Conservation (phyloP, 2,113 vertebrate species). For the Marmota flaviventris region DNA sequence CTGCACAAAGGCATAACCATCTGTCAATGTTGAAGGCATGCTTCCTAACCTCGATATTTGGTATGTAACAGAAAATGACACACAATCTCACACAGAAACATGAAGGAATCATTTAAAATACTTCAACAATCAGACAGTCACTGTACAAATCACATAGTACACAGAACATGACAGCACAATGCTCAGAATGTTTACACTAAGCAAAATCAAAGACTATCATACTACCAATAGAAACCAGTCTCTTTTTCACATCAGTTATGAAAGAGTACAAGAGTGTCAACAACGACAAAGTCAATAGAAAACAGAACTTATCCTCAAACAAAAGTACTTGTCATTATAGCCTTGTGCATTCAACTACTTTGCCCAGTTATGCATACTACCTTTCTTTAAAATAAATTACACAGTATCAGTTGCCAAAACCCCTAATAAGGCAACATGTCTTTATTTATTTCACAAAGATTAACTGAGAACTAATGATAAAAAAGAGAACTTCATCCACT, state of each 20-base stretch:
- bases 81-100: background rate
- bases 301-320: background rate
- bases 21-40: background rate
- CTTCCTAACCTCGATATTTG: background rate
- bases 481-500: background rate
- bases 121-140: background rate
- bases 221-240: background rate
- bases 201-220: background rate
- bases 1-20: background rate
- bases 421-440: background rate
- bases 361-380: background rate
- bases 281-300: background rate
- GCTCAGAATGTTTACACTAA: background rate
- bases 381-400: background rate
- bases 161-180: background rate
- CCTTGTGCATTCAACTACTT: background rate
- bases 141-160: background rate
- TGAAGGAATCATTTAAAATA: background rate
- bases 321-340: background rate
- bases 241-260: background rate
- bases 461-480: background rate
- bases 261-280: background rate
- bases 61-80: background rate
- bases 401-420: background rate
- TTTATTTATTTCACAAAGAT: background rate